Base-by-base conservation (phyloP, 2,888 invertebrate species). In the Coenonympha arcania region DNA sequence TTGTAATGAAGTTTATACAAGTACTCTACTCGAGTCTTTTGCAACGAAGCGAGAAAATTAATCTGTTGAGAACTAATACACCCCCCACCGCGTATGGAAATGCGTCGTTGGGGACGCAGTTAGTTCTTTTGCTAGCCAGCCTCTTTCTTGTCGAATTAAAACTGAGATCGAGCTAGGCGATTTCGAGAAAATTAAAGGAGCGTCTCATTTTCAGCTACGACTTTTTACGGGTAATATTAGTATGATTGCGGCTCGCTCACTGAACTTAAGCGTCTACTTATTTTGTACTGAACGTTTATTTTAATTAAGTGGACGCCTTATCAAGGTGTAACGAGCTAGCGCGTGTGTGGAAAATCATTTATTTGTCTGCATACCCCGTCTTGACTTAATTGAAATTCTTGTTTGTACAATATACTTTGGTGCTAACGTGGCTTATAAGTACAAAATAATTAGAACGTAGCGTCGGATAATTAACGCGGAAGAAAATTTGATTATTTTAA, bases 1-100 rank as follows among this genome's bases (percentile, higher is more conserved):
- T 80, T 73, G 79, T 84, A 82, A 85, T 86, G 79, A 83, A 85
- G 84, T 85, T 84, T 84, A 87, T 85, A n/a, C n/a, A n/a, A n/a
- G n/a, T n/a, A 82, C 81, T 79, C 80, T 82, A 80, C 81, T 77
- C 71, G 76, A 82, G 77, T 77, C 79, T 79, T 83, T 81, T 76
- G 74, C 69, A 70, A 68, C 67, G 71, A 74, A 72, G 69, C 75
- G 69, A 71, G 77, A 80, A 85, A 84, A 83, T 85, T 85, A 86
- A 85, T 85, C 83, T 84, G 82, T 81, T 82, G 80, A 73, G 76
- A 85, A 84, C 84, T 85, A 83, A 85, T 81, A 83, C 78, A 71
- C 71, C 76, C 79, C 73, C 81, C 79, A 71, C 71, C 81, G 77
- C 78, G 82, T 86, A 85, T 86, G 83, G 79, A 79, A 83, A 84